Conservation (phyloP, 1,140 invertebrate species). For the Drosophila asahinai region DNA sequence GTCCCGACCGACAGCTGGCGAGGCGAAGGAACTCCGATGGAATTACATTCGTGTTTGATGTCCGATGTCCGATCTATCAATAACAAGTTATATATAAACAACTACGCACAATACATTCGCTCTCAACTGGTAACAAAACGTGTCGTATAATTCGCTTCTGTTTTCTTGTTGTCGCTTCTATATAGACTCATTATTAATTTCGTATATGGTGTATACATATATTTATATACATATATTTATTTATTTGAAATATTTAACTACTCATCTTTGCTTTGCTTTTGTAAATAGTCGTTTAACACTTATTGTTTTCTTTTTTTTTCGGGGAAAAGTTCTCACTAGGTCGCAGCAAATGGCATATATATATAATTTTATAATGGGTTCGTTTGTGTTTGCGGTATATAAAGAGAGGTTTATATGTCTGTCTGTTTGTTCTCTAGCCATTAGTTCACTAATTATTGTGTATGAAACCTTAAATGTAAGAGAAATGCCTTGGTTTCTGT, state of each 20-base stretch:
- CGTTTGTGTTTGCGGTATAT: slow-evolving; percentile 61
- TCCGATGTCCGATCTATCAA: slow-evolving; percentile 64
- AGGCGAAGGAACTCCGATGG: slow-evolving; percentile 23
- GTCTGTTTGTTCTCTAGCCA: slow-evolving; percentile 72
- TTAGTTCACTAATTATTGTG: slow-evolving; percentile 82
- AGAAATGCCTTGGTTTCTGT: slow-evolving; percentile 81
- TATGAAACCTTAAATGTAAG: slow-evolving; percentile 82
- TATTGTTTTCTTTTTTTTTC: slow-evolving; percentile 50
- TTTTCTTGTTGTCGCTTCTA: slow-evolving; percentile 54
- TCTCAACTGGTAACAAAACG: slow-evolving; percentile 71
- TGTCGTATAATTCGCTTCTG: slow-evolving; percentile 59
- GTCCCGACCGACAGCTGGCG: slow-evolving; percentile 21
- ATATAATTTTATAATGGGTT: slow-evolving; percentile 20
- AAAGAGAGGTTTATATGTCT: slow-evolving; percentile 67
- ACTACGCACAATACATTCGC: slow-evolving; percentile 49
- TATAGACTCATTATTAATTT: slow-evolving; percentile 57
- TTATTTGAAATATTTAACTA: slow-evolving; percentile 79
- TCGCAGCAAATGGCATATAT: slow-evolving; percentile 40
- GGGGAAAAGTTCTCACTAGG: slow-evolving; percentile 46
- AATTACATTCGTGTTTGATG: slow-evolving; percentile 49
- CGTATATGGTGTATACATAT: slow-evolving; percentile 54
- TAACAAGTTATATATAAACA: slow-evolving; percentile 72
- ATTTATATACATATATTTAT: slow-evolving; percentile 56
- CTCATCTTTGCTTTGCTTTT: slow-evolving; percentile 61
- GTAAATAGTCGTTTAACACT: slow-evolving; percentile 78